Base-by-base conservation (phyloP, 1,140 invertebrate species). In the Cheumatopsyche charites region DNA sequence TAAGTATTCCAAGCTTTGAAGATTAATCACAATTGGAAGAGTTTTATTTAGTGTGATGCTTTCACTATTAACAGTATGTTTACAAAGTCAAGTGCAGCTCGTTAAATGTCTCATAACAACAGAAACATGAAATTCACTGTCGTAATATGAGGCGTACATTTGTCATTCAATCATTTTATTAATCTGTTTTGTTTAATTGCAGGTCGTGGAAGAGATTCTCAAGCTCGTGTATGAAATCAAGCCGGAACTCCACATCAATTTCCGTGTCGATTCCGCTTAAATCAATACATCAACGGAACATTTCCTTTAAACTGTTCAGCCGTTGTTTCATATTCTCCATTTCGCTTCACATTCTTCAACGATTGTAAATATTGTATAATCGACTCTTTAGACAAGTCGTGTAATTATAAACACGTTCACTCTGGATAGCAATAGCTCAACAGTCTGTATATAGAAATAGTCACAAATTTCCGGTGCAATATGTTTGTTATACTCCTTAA, bases 161-260 rank as follows among this genome's bases (percentile, higher is more conserved):
- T n/a, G n/a, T n/a, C n/a, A n/a, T n/a, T n/a, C n/a, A n/a, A n/a
- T n/a, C n/a, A n/a, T n/a, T n/a, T n/a, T n/a, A n/a, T n/a, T n/a
- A n/a, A n/a, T n/a, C n/a, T n/a, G n/a, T n/a, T n/a, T n/a, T n/a
- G n/a, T n/a, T n/a, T 36, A 21, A 78, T 73, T 70, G 84, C 82
- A 92, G 89, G 92, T 96, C 12, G 95, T 96, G 79, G 82, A 87
- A 78, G 90, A 93, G 80, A 89, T 96, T 75, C 86, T 96, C 78
- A 88, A 90, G 71, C 85, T 93, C 80, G 93, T 96, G 13, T 95
- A 94, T 80, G 90, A 95, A 78, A 95, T 96, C 80, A 92, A 92
- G 80, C 94, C 94, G 7, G 92, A 95, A 83, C 84, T 96, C 70
- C 94, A 96, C 86, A 88, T 90, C 82, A 96, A 96, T 84, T 94